Evolutionary conservation across 2,113 vertebrate genomes (phyloP), one percentile per base, ranked within the genome.

Genomic region (Dipodomys spectabilis): DNA sequence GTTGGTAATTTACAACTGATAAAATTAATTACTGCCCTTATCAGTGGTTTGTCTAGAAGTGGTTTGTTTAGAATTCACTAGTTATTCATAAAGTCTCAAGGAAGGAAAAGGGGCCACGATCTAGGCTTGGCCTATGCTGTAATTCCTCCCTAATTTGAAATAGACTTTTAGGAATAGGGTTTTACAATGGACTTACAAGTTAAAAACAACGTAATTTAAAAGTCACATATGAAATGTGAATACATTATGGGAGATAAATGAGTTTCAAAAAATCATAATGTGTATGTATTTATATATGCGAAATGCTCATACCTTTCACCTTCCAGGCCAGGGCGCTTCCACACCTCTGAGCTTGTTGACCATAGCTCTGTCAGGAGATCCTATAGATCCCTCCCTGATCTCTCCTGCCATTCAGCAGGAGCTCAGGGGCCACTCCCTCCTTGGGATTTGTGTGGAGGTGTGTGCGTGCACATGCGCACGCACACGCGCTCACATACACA

Each of bases 1-100:
- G 32, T 69, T 74, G 39, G 69, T 93, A 91, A 96, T 89, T 94
- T 86, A 75, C 30, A 91, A 62, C 72, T 87, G 83, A 90, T 95
- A 83, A 96, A 92, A 91, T 75, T 90, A 93, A 92, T 93, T 93
- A 93, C 68, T 86, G 27, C 32, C n/a, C 2, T 92, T 94, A 77
- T 90, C 79, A 83, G 11, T 45, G 69, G 57, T 30, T 72, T 88
- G 92, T 82, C 35, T 80, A 35, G 60, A 88, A 82, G 65, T 39
- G 39, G 44, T 88, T 89, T 86, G 44, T 91, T 94, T 88, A 95
- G 79, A 64, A 83, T 45, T 67, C 20, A 60, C 8, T 68, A 49
- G 74, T 82, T 78, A 85, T 16, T 80, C 44, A 75, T 49, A 53
- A 86, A 77, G 22, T 81, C n/a, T 97, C 86, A 81, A 65, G 64